Conservation (phyloP, 1,140 invertebrate species). For the Protaetia brevitarsis region DNA sequence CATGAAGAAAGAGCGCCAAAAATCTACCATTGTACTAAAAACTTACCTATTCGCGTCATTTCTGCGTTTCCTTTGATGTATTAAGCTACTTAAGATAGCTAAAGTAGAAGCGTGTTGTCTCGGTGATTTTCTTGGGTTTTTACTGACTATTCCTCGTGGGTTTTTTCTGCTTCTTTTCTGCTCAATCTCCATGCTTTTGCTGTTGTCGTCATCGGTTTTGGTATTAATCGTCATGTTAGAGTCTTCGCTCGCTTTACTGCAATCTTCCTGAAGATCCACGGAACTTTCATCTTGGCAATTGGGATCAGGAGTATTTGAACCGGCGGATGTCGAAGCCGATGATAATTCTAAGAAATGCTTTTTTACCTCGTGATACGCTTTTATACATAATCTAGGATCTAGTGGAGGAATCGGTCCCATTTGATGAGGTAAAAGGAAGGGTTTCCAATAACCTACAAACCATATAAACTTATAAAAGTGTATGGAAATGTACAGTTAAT, state of each 20-base stretch:
- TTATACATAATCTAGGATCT: conserved; percentile 50
- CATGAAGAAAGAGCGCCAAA: not conserved
- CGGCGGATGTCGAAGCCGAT: conserved; percentile 32
- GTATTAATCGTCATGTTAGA: not conserved
- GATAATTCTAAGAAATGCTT: conserved; percentile 31
- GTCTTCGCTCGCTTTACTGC: conserved; percentile 21
- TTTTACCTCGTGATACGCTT: conserved; percentile 39
- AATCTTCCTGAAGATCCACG: conserved; percentile 1
- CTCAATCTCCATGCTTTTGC: not conserved
- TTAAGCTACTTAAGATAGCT: conserved; percentile 70
- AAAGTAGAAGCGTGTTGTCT: conserved; percentile 80
- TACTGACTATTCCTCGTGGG: conserved; percentile 40
- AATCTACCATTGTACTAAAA: no score
- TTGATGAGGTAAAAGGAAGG: conserved; percentile 74
- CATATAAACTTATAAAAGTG: not conserved
- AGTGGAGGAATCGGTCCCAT: conserved; percentile 61
- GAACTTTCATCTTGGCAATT: conserved; percentile 3
- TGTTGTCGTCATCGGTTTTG: not conserved
- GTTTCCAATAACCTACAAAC: conserved; percentile 43
- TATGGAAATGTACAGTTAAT: not conserved
- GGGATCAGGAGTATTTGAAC: conserved; percentile 33
- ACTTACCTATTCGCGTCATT: conserved; percentile 19
- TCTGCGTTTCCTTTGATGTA: conserved; percentile 54
- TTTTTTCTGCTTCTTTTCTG: not conserved
- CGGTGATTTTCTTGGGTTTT: conserved; percentile 76